Percentiles rank a stretch among this genome's conserved stretches.
These are phyloP conservation scores for Polyergus mexicanus DNA, from an alignment of 1,140 invertebrate species.

Conservation along the genomic window DNA sequence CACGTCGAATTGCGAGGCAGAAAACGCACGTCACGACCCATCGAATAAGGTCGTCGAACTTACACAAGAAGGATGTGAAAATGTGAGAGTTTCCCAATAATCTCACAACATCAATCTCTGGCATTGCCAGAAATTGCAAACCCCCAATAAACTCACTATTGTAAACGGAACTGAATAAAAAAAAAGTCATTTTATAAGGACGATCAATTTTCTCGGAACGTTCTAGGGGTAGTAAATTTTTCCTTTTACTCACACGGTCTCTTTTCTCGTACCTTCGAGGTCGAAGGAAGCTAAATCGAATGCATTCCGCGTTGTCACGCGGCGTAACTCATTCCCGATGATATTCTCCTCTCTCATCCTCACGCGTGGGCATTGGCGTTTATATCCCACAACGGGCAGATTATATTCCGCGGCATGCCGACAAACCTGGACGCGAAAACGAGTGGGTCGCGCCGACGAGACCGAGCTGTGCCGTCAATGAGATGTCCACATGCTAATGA, in stretches of 20 bases:
- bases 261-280: not conserved
- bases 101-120: not conserved
- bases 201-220: slow-evolving; percentile 5
- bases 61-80: not conserved
- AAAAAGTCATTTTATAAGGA: not conserved
- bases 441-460: slow-evolving; percentile 69
- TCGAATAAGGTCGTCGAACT: not conserved
- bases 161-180: not conserved
- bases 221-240: not conserved
- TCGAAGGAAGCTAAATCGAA: slow-evolving; percentile 31
- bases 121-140: not conserved
- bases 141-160: not conserved
- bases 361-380: slow-evolving; percentile 48
- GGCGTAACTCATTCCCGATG: slow-evolving; percentile 19
- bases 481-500: slow-evolving; percentile 74
- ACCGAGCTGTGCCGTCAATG: slow-evolving; percentile 66
- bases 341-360: slow-evolving; percentile 55
- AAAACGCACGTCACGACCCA: not conserved
- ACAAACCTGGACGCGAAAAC: slow-evolving; percentile 42
- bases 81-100: slow-evolving; percentile 8
- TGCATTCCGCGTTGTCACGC: slow-evolving; percentile 21
- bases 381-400: slow-evolving; percentile 44
- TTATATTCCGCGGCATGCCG: slow-evolving; percentile 52
- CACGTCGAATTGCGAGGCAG: not conserved
- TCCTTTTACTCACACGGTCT: not conserved